A percentile compares a stretch with the other conserved stretches of the same genome.
phyloP scores from a whole-genome alignment of 2,797 vertebrate genomes.

The Siniperca obscura region DNA sequence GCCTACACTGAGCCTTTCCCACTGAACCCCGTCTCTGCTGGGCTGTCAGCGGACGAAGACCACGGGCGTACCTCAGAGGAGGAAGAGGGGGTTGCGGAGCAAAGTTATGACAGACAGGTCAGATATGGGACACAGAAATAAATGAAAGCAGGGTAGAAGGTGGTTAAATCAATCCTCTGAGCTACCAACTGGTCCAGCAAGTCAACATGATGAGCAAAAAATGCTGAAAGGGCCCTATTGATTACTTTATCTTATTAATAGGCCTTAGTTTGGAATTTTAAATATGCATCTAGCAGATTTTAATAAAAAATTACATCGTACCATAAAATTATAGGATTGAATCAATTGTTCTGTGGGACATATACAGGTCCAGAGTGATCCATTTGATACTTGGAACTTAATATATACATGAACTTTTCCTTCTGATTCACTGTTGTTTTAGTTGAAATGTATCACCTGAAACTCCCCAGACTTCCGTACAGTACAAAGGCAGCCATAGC shows the following conservation, averaged over 20 bases:
- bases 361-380: not conserved
- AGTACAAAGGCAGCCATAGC: slow-evolving; percentile 52
- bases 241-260: slow-evolving; percentile 5
- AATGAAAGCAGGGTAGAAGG: not conserved
- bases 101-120: slow-evolving; percentile 89
- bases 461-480: slow-evolving; percentile 12
- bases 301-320: not conserved
- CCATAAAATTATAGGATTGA: not conserved
- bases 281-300: not conserved
- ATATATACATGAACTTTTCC: not conserved
- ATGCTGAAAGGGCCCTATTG: not conserved
- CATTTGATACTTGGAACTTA: not conserved
- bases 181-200: not conserved
- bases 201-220: not conserved
- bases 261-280: not conserved
- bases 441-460: not conserved
- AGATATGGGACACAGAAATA: slow-evolving; percentile 37
- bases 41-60: slow-evolving; percentile 90
- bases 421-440: not conserved
- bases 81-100: slow-evolving; percentile 86
- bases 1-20: slow-evolving; percentile 97
- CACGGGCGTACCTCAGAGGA: slow-evolving; percentile 94
- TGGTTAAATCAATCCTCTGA: slow-evolving; percentile 7
- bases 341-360: not conserved
- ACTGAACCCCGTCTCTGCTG: slow-evolving; percentile 83